These are phyloP conservation scores for Callyntrura guangdongensis DNA, from an alignment of 2,888 invertebrate genomes.

Conservation along the genomic window DNA sequence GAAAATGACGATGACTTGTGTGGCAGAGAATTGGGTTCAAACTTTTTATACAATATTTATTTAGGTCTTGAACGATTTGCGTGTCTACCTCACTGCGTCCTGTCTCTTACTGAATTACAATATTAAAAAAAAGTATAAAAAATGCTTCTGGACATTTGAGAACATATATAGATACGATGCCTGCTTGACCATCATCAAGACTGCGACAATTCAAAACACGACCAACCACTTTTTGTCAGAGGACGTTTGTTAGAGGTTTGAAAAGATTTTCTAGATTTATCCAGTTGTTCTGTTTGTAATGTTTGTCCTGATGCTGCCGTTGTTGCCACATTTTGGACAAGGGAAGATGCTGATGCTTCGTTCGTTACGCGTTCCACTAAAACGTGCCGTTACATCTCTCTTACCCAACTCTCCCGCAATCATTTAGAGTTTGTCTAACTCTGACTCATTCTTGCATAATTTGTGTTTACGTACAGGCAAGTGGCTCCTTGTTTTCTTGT, in stretches of 20 bases:
- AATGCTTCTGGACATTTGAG: background rate
- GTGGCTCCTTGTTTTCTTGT: background rate
- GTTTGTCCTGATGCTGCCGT: conserved; percentile 41
- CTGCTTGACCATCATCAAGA: background rate
- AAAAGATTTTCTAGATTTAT: conserved; percentile 42
- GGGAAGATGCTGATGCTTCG: background rate
- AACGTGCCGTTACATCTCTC: conserved; percentile 6
- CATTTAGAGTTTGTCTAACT: background rate
- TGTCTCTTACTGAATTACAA: conserved; percentile 17
- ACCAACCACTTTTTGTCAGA: conserved; percentile 52
- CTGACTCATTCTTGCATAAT: conserved; percentile 71
- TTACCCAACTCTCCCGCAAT: background rate
- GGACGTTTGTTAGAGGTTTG: background rate
- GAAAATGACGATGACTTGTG: conserved; percentile 18
- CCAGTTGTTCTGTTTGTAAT: background rate
- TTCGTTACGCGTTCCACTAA: background rate
- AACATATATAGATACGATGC: background rate
- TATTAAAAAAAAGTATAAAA: background rate
- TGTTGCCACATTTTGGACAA: conserved; percentile 56
- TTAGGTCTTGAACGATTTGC: conserved; percentile 10
- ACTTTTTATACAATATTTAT: conserved; percentile 20
- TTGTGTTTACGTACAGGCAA: conserved; percentile 11
- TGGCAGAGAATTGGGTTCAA: conserved; percentile 19
- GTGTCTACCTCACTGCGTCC: background rate
- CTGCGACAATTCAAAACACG: conserved; percentile 23